phyloP scores from a whole-genome alignment of 1,140 invertebrate species.

The Brachystomella parvula region DNA sequence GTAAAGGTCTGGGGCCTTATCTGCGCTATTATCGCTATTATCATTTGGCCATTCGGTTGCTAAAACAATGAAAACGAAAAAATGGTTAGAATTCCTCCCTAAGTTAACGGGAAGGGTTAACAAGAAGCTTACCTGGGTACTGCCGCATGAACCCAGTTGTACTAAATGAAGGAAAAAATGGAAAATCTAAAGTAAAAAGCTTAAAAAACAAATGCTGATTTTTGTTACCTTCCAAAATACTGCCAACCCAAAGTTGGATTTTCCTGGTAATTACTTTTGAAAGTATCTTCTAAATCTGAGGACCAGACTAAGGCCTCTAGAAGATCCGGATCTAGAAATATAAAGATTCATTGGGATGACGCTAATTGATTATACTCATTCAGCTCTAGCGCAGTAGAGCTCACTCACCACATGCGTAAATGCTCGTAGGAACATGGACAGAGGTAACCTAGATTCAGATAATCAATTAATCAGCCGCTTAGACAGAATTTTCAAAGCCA shows the following conservation, averaged over 20 bases:
- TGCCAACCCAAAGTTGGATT: conserved; percentile 90
- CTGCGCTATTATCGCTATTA: conserved; percentile 37
- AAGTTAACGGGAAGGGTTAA: background rate
- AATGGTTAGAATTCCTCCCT: background rate
- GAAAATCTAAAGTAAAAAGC: too few relatives aligned
- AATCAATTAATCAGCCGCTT: too few relatives aligned
- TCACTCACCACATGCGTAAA: conserved; percentile 74
- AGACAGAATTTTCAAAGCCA: too few relatives aligned
- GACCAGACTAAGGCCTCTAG: conserved; percentile 77
- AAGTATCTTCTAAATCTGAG: conserved; percentile 69
- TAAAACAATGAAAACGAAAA: background rate
- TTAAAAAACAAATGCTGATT: conserved; percentile 4
- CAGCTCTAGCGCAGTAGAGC: background rate
- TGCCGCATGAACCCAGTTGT: conserved; percentile 79
- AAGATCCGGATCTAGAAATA: conserved; percentile 51
- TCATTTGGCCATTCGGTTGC: conserved; percentile 46
- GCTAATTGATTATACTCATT: conserved; percentile 8
- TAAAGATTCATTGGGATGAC: background rate
- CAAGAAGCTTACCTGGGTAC: conserved; percentile 65
- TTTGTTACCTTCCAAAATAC: conserved; percentile 68
- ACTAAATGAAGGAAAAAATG: conserved; percentile 41
- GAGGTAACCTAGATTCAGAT: too few relatives aligned
- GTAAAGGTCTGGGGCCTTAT: conserved; percentile 60
- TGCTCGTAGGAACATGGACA: conserved; percentile 88
- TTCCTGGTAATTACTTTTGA: conserved; percentile 71